Percentiles rank a stretch among this genome's conserved stretches.
Conservation (phyloP, 2,888 invertebrate species). For the Tenthredo amoena region DNA sequence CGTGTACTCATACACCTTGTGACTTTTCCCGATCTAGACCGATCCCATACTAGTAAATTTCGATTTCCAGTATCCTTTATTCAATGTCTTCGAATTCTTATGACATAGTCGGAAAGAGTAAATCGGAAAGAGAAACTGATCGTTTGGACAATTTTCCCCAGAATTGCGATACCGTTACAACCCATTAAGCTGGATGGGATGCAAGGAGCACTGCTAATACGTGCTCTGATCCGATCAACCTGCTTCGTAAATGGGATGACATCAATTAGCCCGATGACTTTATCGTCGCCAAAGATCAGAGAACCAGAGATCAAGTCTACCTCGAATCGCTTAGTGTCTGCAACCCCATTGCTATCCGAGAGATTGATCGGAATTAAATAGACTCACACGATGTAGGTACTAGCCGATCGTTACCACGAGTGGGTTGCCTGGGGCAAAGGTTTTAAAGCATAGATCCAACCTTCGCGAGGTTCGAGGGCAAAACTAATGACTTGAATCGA, state of each 20-base stretch:
- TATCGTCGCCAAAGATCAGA: slow-evolving; percentile 27
- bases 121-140: neutral
- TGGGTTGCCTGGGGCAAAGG: neutral
- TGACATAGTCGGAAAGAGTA: neutral
- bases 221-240: neutral
- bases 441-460: neutral
- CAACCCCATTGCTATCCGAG: slow-evolving; percentile 22
- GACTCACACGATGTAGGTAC: slow-evolving; percentile 18
- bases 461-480: neutral
- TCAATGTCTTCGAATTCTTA: neutral
- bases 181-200: neutral
- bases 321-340: neutral
- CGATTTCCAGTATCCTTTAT: neutral
- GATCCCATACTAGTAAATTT: neutral
- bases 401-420: neutral
- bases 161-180: neutral
- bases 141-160: neutral
- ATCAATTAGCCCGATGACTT: slow-evolving; percentile 39
- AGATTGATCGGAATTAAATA: slow-evolving; percentile 47
- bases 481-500: slow-evolving; percentile 36
- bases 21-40: neutral
- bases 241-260: slow-evolving; percentile 6
- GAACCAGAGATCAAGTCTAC: neutral
- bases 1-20: neutral
- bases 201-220: slow-evolving; percentile 6